These are phyloP conservation scores for Tortrix viridana DNA, from an alignment of 2,888 invertebrate species.

Conservation along the genomic window DNA sequence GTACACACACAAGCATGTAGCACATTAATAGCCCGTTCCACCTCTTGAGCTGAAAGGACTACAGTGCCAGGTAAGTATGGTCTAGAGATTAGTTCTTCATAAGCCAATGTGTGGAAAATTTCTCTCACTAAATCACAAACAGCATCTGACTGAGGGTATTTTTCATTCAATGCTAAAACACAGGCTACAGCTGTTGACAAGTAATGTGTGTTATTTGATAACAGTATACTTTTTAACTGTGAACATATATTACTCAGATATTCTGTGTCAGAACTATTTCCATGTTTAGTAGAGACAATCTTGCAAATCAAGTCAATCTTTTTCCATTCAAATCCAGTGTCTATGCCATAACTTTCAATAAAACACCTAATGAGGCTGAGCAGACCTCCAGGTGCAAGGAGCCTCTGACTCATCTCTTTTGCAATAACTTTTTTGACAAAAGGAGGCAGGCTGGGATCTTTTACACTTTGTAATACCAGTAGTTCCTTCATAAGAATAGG, in stretches of 20 bases:
- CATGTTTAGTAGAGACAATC: slow-evolving; percentile 84
- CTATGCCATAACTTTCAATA: slow-evolving; percentile 81
- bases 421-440: slow-evolving; percentile 87
- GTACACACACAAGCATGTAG: slow-evolving; percentile 65
- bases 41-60: slow-evolving; percentile 64
- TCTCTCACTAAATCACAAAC: slow-evolving; percentile 58
- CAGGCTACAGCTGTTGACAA: slow-evolving; percentile 82
- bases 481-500: slow-evolving; percentile 87
- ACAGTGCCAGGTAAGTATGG: slow-evolving; percentile 65
- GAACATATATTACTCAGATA: slow-evolving; percentile 82
- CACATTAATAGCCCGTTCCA: slow-evolving; percentile 64
- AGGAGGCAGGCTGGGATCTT: slow-evolving; percentile 77
- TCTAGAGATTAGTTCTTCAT: slow-evolving; percentile 49
- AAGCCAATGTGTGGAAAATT: slow-evolving; percentile 60
- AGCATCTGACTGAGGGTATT: slow-evolving; percentile 68
- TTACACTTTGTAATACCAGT: slow-evolving; percentile 85
- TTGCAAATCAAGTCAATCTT: slow-evolving; percentile 87
- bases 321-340: slow-evolving; percentile 86
- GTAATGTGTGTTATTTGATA: slow-evolving; percentile 69
- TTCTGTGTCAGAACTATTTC: slow-evolving; percentile 65
- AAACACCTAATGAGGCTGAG: slow-evolving; percentile 86
- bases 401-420: slow-evolving; percentile 83
- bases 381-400: slow-evolving; percentile 86
- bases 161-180: slow-evolving; percentile 78
- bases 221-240: slow-evolving; percentile 80